Percentiles rank a stretch among this genome's conserved stretches.
These are phyloP conservation scores for Reticulitermes speratus DNA, from an alignment of 1,140 invertebrate species.

Conservation along the genomic window DNA sequence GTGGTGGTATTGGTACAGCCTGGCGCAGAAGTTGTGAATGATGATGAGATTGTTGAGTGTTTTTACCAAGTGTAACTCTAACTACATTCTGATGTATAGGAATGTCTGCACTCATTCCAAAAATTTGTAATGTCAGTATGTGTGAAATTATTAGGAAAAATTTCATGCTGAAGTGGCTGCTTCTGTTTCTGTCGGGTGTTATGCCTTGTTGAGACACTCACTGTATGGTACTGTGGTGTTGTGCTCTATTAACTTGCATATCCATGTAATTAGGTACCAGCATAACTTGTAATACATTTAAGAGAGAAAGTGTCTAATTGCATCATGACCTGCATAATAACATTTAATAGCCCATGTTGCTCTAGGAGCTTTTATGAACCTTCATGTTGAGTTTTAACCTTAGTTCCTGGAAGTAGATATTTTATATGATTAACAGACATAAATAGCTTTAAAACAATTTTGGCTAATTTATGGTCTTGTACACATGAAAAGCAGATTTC, in stretches of 20 bases:
- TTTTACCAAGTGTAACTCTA: not conserved
- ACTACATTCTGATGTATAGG: not conserved
- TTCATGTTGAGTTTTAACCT: not conserved
- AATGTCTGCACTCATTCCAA: not conserved
- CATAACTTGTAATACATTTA: not conserved
- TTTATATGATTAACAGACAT: not conserved
- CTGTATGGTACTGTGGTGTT: not conserved
- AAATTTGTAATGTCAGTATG: not conserved
- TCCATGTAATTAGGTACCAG: not conserved
- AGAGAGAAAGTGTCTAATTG: slow-evolving; percentile 1
- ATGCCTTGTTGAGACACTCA: too few species aligned
- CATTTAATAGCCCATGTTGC: not conserved
- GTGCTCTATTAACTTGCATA: not conserved
- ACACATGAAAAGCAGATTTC: too few species aligned
- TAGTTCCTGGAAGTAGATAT: not conserved
- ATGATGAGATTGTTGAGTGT: not conserved
- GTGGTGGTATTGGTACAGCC: not conserved
- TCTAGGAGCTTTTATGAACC: not conserved
- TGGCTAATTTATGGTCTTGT: too few species aligned
- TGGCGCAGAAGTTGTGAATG: not conserved
- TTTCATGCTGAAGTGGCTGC: not conserved
- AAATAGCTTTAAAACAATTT: too few species aligned
- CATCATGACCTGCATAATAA: not conserved
- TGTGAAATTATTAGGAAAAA: not conserved
- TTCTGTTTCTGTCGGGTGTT: not conserved